A percentile compares a stretch with the other conserved stretches of the same genome.
phyloP scores from a whole-genome alignment of 1,140 invertebrate genomes.

The Yoshiicerus persimilis region DNA sequence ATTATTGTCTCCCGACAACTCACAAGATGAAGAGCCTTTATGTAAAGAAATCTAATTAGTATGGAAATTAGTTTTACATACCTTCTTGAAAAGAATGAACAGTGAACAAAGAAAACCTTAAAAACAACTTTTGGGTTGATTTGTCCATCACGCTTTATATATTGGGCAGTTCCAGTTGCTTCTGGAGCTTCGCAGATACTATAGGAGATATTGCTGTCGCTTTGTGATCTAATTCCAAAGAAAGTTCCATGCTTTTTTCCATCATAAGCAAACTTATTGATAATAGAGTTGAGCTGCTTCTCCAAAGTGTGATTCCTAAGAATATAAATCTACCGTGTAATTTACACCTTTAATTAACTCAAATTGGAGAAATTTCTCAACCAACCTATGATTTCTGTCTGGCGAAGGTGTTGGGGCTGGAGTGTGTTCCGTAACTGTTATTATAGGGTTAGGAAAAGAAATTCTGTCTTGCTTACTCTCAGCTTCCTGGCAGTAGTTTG shows the following conservation, averaged over 20 bases:
- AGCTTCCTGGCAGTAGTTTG: conserved; percentile 54
- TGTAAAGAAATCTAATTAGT: conserved; percentile 37
- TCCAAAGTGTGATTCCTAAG: conserved; percentile 33
- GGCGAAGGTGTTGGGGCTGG: conserved; percentile 82
- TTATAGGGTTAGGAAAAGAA: conserved; percentile 78
- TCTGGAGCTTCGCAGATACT: conserved; percentile 64
- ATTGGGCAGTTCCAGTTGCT: conserved; percentile 83
- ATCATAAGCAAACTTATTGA: conserved; percentile 35
- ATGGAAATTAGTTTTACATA: neutral
- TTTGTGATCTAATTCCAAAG: conserved; percentile 78
- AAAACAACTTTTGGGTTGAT: conserved; percentile 88
- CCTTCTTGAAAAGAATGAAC: neutral
- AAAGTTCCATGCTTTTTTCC: neutral
- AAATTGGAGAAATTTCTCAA: neutral
- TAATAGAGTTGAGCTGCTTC: conserved; percentile 41
- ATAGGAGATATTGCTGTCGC: conserved; percentile 92
- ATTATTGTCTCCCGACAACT: conserved; percentile 73
- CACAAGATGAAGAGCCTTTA: conserved; percentile 79
- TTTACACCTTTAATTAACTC: neutral
- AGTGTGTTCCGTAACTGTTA: conserved; percentile 93
- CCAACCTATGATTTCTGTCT: conserved; percentile 76
- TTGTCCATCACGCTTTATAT: conserved; percentile 92
- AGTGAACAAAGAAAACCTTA: conserved; percentile 61
- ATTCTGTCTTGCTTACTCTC: conserved; percentile 57
- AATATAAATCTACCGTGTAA: conserved; percentile 35